Percentiles rank a stretch among this genome's conserved stretches.
These are phyloP conservation scores for Ceyx cyanopectus DNA, from an alignment of 2,113 vertebrate species.

Conservation along the genomic window DNA sequence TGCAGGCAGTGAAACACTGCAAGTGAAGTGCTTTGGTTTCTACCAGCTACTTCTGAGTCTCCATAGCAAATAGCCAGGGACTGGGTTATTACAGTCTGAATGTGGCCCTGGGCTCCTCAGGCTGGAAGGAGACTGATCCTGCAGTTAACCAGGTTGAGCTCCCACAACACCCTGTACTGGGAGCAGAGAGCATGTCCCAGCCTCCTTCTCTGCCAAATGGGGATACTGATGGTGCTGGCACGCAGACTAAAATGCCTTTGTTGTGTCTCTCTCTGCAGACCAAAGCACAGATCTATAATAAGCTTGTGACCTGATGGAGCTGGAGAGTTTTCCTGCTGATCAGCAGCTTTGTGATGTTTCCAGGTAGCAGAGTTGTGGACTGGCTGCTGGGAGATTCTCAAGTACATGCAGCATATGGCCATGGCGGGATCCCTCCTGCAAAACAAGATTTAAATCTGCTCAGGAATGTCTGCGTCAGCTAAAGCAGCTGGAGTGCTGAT, in stretches of 20 bases:
- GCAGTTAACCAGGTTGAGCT: neutral
- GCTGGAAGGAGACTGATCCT: neutral
- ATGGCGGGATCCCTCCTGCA: neutral
- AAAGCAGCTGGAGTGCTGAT: neutral
- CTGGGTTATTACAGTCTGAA: neutral
- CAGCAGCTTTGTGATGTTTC: neutral
- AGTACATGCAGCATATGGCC: rapidly evolving
- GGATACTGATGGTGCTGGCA: rapidly evolving
- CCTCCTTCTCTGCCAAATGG: neutral
- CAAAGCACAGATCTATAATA: conserved; percentile 39
- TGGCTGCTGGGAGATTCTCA: neutral
- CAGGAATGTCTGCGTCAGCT: conserved; percentile 30
- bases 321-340: neutral
- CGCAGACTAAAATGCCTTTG: neutral
- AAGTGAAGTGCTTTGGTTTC: neutral
- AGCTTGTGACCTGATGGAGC: conserved; percentile 14
- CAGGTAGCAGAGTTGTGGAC: neutral
- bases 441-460: conserved; percentile 39
- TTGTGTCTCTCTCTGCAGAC: conserved; percentile 22
- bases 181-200: neutral
- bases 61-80: neutral
- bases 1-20: rapidly evolving
- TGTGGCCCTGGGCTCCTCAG: neutral
- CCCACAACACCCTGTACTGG: rapidly evolving
- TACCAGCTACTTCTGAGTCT: neutral